Conservation (phyloP, 2,888 invertebrate genomes). For the Sarcophaga subvicina region DNA sequence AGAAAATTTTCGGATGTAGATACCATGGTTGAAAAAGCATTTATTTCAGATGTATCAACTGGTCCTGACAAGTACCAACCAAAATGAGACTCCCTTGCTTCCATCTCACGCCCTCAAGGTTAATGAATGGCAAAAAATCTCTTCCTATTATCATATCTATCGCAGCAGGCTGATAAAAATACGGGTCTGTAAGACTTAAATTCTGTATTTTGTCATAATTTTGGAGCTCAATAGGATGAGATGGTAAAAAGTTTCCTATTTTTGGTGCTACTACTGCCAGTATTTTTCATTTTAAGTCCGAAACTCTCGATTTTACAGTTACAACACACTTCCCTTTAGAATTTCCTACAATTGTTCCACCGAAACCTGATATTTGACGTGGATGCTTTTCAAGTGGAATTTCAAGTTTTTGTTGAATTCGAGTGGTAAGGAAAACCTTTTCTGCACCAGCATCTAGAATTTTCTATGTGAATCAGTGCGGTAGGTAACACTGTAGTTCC, state of each 20-base stretch:
- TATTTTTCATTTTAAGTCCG: neutral
- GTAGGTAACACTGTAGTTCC: constrained; percentile 6
- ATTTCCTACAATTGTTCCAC: neutral
- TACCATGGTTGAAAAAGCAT: neutral
- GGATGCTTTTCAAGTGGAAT: neutral
- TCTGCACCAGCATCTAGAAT: neutral
- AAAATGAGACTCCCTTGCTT: neutral
- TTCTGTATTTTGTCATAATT: neutral
- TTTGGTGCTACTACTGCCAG: neutral
- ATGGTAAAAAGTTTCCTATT: neutral
- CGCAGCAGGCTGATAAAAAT: constrained; percentile 14
- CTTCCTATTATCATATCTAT: constrained; percentile 41
- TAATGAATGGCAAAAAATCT: constrained; percentile 2
- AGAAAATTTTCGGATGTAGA: constrained; percentile 1
- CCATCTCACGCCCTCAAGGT: neutral
- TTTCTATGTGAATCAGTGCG: neutral
- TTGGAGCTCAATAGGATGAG: neutral
- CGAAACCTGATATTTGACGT: neutral
- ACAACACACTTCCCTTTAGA: neutral
- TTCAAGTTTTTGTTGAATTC: neutral
- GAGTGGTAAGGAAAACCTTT: neutral
- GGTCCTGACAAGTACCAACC: neutral
- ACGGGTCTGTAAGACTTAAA: constrained; percentile 16
- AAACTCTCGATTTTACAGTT: neutral
- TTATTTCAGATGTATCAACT: neutral